Evolutionary conservation across 2,888 invertebrate genomes (phyloP).

Genomic region (Enchytraeus crypticus): DNA sequence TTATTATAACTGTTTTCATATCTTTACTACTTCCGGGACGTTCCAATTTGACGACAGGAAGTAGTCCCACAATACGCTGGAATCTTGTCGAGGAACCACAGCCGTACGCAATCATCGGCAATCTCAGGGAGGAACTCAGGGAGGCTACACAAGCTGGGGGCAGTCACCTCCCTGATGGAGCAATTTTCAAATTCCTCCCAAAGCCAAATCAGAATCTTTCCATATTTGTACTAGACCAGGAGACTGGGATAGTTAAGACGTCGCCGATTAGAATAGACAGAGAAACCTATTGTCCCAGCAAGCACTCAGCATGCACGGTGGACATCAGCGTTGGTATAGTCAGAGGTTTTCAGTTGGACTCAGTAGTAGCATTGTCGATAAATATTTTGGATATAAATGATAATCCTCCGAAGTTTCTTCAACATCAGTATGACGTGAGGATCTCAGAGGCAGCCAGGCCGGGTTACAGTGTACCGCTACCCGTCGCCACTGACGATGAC

Average conservation of each 20-base stretch:
- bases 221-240: background rate
- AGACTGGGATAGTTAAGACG: background rate
- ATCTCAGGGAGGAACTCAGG: slow-evolving; percentile 3
- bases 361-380: slow-evolving; percentile 2
- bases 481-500: slow-evolving; percentile 11
- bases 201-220: slow-evolving; percentile 1
- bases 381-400: slow-evolving; percentile 12
- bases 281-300: background rate
- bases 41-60: background rate
- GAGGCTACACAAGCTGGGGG: background rate
- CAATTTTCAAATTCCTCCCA: slow-evolving; percentile 9
- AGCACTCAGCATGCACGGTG: slow-evolving; percentile 5
- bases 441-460: slow-evolving; percentile 7
- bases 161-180: background rate
- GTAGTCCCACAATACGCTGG: background rate
- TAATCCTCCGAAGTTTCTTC: slow-evolving; percentile 8
- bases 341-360: background rate
- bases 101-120: slow-evolving; percentile 3
- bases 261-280: slow-evolving; percentile 7
- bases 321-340: slow-evolving; percentile 11
- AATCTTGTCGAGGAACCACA: slow-evolving; percentile 7
- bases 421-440: slow-evolving; percentile 3
- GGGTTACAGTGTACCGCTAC: slow-evolving; percentile 8
- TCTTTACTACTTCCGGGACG: too few relatives aligned
- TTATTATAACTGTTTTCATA: too few relatives aligned